Conservation (phyloP, 2,797 vertebrate species). For the Tamandua tetradactyla region DNA sequence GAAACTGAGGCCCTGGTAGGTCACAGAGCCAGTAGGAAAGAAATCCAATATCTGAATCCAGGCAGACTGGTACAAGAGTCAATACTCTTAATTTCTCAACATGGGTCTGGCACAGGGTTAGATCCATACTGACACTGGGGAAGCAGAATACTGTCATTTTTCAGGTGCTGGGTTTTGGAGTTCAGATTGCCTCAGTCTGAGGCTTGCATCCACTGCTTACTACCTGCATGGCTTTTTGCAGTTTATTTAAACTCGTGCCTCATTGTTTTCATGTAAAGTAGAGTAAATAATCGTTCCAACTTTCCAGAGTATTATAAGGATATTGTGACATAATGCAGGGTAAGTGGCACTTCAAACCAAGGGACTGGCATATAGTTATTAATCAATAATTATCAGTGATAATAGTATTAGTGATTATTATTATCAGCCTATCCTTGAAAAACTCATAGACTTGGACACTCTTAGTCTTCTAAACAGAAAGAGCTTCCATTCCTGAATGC, state of each 20-base stretch:
- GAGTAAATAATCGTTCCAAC: not conserved
- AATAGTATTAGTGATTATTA: not conserved
- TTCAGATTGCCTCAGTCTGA: not conserved
- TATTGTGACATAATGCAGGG: not conserved
- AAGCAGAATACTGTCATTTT: not conserved
- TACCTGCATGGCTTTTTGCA: not conserved
- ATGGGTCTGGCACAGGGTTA: not conserved
- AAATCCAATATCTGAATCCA: not conserved
- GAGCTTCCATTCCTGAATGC: not conserved
- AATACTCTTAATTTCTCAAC: not conserved
- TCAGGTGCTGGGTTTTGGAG: not conserved
- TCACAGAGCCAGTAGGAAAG: not conserved
- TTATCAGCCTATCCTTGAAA: not conserved
- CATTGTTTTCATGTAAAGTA: not conserved
- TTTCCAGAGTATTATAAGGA: not conserved
- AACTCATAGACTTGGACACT: not conserved
- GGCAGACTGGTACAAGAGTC: not conserved
- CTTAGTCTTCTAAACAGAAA: too few species aligned
- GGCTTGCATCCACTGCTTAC: not conserved
- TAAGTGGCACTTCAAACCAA: not conserved
- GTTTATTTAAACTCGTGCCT: not conserved
- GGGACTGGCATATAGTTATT: not conserved
- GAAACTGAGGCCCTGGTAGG: not conserved
- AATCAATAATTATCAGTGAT: not conserved
- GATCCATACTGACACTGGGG: accelerated